A percentile compares a stretch with the other conserved stretches of the same genome.
These are phyloP conservation scores for Oligia fasciuncula DNA, from an alignment of 2,888 invertebrate species.

Conservation along the genomic window DNA sequence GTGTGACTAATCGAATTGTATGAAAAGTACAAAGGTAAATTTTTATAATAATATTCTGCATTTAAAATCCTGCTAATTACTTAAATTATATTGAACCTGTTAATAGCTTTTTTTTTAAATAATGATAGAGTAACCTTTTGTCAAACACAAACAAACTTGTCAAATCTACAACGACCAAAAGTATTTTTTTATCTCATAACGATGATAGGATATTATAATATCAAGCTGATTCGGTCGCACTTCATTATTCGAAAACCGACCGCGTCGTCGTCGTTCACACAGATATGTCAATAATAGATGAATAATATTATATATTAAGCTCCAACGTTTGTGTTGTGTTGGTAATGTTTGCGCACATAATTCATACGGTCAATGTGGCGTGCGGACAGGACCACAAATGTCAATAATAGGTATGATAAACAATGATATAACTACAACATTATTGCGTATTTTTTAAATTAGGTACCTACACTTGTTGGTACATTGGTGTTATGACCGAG, in stretches of 20 bases:
- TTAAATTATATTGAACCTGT: no score
- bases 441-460: conserved; percentile 5
- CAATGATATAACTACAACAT: conserved; percentile 27
- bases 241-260: conserved; percentile 42
- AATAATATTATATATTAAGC: conserved; percentile 56
- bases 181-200: neutral
- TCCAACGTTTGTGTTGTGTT: conserved; percentile 57
- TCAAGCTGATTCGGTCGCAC: conserved; percentile 50
- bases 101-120: neutral
- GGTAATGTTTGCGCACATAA: conserved; percentile 77
- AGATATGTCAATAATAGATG: conserved; percentile 65
- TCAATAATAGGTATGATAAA: conserved; percentile 55
- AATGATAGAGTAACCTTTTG: neutral
- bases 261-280: conserved; percentile 26
- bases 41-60: neutral
- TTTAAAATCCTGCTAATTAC: neutral
- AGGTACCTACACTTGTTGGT: neutral
- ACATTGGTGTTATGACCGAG: neutral
- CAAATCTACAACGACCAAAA: neutral
- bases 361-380: conserved; percentile 73
- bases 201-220: conserved; percentile 27
- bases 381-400: conserved; percentile 55
- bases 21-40: neutral
- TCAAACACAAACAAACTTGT: neutral
- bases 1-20: neutral